phyloP scores from a whole-genome alignment of 2,113 vertebrate genomes.

The Clarias macrocephalus region DNA sequence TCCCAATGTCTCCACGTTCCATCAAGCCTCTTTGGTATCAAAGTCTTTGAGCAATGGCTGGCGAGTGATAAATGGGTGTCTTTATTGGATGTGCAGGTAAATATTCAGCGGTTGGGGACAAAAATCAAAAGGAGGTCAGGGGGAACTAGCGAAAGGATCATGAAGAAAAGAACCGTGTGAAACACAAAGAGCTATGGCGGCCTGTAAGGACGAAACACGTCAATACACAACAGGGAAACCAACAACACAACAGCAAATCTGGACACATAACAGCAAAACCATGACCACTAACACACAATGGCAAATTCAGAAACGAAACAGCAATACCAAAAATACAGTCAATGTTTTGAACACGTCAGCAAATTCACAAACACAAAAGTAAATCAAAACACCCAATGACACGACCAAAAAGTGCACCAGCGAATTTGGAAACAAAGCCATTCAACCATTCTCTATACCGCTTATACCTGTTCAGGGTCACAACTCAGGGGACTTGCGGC shows the following conservation, averaged over 20 bases:
- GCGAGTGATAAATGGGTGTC: slow-evolving; percentile 30
- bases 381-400: no score
- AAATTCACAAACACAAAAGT: no score
- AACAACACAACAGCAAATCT: background rate
- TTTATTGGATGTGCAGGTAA: slow-evolving; percentile 27
- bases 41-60: slow-evolving; percentile 42
- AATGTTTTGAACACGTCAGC: no score
- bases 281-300: no score
- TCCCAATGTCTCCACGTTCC: slow-evolving; percentile 42
- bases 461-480: no score
- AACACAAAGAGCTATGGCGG: background rate
- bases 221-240: background rate
- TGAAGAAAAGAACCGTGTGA: background rate
- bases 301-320: background rate
- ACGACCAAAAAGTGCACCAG: no score
- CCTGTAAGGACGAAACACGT: background rate
- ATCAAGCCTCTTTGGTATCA: slow-evolving; percentile 32
- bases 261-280: background rate
- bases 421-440: no score
- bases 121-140: background rate
- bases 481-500: no score
- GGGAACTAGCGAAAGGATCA: background rate
- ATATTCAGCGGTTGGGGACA: slow-evolving; percentile 30
- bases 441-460: no score
- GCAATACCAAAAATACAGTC: background rate